Conservation (phyloP, 1,140 invertebrate species). For the Orussus abietinus region DNA sequence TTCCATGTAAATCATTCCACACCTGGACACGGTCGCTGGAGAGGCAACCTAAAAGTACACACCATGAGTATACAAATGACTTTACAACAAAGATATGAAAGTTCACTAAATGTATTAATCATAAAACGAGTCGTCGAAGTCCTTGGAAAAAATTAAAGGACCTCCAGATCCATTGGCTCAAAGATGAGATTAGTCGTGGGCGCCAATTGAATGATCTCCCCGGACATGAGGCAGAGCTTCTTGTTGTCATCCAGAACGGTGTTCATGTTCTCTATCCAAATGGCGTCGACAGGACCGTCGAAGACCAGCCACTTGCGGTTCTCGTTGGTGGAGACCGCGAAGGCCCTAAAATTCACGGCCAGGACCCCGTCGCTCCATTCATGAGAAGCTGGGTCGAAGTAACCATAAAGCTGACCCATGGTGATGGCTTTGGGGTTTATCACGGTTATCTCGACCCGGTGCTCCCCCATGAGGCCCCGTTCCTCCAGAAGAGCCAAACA, state of each 20-base stretch:
- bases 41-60: conserved; percentile 78
- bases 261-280: conserved; percentile 98
- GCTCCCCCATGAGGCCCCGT: conserved; percentile 79
- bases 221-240: conserved; percentile 87
- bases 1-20: conserved; percentile 97
- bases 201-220: conserved; percentile 91
- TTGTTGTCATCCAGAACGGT: conserved; percentile 96
- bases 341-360: conserved; percentile 86
- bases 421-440: conserved; percentile 97
- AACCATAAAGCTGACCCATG: conserved; percentile 92
- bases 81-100: too few species aligned
- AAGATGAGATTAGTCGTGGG: conserved; percentile 92
- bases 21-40: conserved; percentile 81
- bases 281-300: conserved; percentile 92
- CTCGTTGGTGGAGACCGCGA: conserved; percentile 72
- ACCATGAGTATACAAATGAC: too few species aligned
- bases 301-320: conserved; percentile 91
- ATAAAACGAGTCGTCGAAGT: too few species aligned
- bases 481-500: conserved; percentile 75
- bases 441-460: conserved; percentile 83
- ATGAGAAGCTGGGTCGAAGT: conserved; percentile 91
- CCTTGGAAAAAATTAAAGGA: too few species aligned
- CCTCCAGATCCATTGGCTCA: conserved; percentile 91
- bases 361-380: conserved; percentile 93
- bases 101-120: conserved; percentile 9